Percentiles rank a stretch among this genome's conserved stretches.
phyloP scores from a whole-genome alignment of 2,888 invertebrate species.

The Ecliptopera silaceata region DNA sequence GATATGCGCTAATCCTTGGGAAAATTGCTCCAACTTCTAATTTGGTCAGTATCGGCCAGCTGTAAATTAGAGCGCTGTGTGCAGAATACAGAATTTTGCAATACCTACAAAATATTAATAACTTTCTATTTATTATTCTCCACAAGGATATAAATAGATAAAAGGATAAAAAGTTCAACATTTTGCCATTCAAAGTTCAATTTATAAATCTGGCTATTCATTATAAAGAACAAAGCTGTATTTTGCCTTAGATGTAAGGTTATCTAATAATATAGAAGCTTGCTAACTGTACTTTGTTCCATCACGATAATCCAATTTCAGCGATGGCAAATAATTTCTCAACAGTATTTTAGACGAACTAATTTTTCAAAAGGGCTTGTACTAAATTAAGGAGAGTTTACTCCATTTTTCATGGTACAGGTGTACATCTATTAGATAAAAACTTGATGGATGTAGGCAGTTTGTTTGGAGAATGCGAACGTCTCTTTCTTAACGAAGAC shows the following conservation, averaged over 20 bases:
- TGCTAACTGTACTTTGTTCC: constrained; percentile 6
- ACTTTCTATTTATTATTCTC: background rate
- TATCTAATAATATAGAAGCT: constrained; percentile 8
- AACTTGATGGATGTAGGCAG: constrained; percentile 63
- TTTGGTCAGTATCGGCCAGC: constrained; percentile 21
- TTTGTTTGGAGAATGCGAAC: constrained; percentile 48
- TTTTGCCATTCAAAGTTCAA: too few species aligned
- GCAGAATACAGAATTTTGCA: constrained; percentile 2
- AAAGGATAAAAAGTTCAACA: too few species aligned
- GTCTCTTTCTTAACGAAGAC: constrained; percentile 64
- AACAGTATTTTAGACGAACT: constrained; percentile 36
- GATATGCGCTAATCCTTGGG: constrained; percentile 43
- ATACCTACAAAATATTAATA: constrained; percentile 4
- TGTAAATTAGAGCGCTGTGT: constrained; percentile 8
- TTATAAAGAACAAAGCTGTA: too few species aligned
- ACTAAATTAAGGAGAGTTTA: constrained; percentile 44
- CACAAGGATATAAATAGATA: too few species aligned
- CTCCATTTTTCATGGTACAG: constrained; percentile 52
- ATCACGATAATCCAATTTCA: constrained; percentile 16
- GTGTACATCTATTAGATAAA: constrained; percentile 49
- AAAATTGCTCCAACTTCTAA: constrained; percentile 36
- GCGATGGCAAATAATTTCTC: constrained; percentile 18
- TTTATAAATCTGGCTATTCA: too few species aligned
- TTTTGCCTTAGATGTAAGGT: background rate
- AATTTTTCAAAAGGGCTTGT: constrained; percentile 39